Evolutionary conservation across 2,888 invertebrate species (phyloP), one percentile per base, ranked within the genome.

Genomic region (Agrotis puta): DNA sequence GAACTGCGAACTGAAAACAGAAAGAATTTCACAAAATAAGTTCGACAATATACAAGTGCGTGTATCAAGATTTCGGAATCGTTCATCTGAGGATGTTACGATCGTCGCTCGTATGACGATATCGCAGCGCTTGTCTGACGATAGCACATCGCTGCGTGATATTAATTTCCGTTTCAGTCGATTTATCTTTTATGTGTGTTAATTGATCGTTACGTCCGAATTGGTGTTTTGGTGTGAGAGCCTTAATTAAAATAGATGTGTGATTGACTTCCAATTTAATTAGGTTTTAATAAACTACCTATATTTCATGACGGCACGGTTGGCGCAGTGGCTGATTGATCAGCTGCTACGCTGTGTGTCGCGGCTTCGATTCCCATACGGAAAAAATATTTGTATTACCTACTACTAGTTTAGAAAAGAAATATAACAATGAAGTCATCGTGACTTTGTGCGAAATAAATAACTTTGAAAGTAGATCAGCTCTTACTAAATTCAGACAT

Each of bases 141-240:
- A 79, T 79, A 81, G 72, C 70, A 70, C 58, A 61, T 71, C 76
- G 58, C 45, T 53, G 59, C 58, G 67, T 74, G 85, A 85, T 77
- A 72, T 83, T 78, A 77, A 85, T 85, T 84, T 84, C 85, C 85
- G 83, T 69, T 66, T 57, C 70, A 73, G 59, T 66, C 76, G 74
- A 84, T 82, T 82, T 83, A 84, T 84, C 74, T 68, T 65, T 47
- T 64, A 48, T 24, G 61, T 43, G 59, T 70, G 70, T 80, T 80
- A 81, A 82, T 78, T 77, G 62, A 78, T 78, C 67, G 74, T 71
- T 63, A 76, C 63, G 51, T 39, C 33, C 62, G 11, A 58, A 48
- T 63, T 61, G 54, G 45, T n/a, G 14, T 66, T 69, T 70, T 66
- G n/a, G 63, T 58, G 51, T 39, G 18, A n/a, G 62, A 45, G 24